These are phyloP conservation scores for Scaeva pyrastri DNA, from an alignment of 2,888 invertebrate genomes.

Conservation along the genomic window DNA sequence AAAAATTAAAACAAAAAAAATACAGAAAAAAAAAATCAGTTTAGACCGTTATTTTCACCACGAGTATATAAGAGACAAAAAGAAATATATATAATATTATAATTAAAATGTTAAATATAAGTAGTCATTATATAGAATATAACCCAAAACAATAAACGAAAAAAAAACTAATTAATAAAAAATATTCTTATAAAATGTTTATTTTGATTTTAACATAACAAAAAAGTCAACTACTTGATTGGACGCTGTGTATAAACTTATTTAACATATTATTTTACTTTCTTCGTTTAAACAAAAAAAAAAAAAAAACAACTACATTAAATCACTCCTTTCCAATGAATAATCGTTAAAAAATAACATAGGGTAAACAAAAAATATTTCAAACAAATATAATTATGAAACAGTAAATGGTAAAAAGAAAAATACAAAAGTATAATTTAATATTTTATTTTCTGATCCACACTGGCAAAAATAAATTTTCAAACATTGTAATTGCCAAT, in stretches of 20 bases:
- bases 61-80: slow-evolving; percentile 47
- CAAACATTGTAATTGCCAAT: slow-evolving; percentile 43
- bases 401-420: not conserved
- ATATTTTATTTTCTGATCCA: slow-evolving; percentile 38
- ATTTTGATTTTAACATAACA: slow-evolving; percentile 58
- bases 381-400: slow-evolving; percentile 12
- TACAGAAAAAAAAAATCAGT: slow-evolving; percentile 31
- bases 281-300: slow-evolving; percentile 1
- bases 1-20: slow-evolving; percentile 25
- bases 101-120: slow-evolving; percentile 73
- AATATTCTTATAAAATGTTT: slow-evolving; percentile 72
- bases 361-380: not conserved
- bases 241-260: slow-evolving; percentile 48
- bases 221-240: slow-evolving; percentile 19
- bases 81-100: slow-evolving; percentile 49
- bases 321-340: slow-evolving; percentile 3
- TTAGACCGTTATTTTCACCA: slow-evolving; percentile 63
- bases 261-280: slow-evolving; percentile 23
- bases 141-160: slow-evolving; percentile 56
- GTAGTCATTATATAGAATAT: slow-evolving; percentile 75
- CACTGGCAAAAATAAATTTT: slow-evolving; percentile 35
- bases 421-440: slow-evolving; percentile 5
- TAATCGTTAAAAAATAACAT: slow-evolving; percentile 9
- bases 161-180: slow-evolving; percentile 48
- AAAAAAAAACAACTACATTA: not conserved